phyloP scores from a whole-genome alignment of 1,140 invertebrate species.

The Drosophila navojoa region DNA sequence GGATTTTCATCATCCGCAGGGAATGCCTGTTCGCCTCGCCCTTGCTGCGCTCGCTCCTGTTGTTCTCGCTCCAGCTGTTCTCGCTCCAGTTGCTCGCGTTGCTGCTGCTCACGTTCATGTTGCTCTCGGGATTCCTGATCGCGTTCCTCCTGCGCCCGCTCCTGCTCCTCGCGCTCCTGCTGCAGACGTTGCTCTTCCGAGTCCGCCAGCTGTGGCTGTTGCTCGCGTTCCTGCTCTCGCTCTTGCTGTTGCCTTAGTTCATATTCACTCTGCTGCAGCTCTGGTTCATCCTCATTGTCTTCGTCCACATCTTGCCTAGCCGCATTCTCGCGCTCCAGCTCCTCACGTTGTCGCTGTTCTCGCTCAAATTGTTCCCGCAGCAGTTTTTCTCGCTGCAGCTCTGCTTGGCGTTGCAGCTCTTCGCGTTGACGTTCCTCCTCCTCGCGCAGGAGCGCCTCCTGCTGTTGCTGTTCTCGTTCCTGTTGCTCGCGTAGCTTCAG shows the following conservation, averaged over 20 bases:
- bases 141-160: slow-evolving; percentile 8
- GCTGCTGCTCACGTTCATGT: slow-evolving; percentile 13
- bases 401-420: slow-evolving; percentile 9
- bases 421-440: slow-evolving; percentile 15
- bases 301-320: slow-evolving; percentile 3
- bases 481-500: slow-evolving; percentile 6
- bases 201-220: not conserved
- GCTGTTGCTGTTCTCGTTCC: slow-evolving; percentile 36
- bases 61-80: slow-evolving; percentile 16
- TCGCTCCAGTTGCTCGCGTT: slow-evolving; percentile 7
- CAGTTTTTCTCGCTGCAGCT: slow-evolving; percentile 20
- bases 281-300: slow-evolving; percentile 18
- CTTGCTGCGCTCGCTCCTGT: not conserved
- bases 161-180: slow-evolving; percentile 16
- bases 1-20: not conserved
- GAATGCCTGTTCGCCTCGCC: not conserved
- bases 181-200: slow-evolving; percentile 12
- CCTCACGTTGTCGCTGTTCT: slow-evolving; percentile 10
- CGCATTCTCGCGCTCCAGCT: slow-evolving; percentile 30
- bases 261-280: slow-evolving; percentile 22
- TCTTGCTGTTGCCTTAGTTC: slow-evolving; percentile 2
- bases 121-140: slow-evolving; percentile 29
- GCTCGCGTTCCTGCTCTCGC: slow-evolving; percentile 22
- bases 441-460: slow-evolving; percentile 5
- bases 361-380: slow-evolving; percentile 1